Conservation (phyloP, 2,888 invertebrate species). For the Ceraclea dissimilis region DNA sequence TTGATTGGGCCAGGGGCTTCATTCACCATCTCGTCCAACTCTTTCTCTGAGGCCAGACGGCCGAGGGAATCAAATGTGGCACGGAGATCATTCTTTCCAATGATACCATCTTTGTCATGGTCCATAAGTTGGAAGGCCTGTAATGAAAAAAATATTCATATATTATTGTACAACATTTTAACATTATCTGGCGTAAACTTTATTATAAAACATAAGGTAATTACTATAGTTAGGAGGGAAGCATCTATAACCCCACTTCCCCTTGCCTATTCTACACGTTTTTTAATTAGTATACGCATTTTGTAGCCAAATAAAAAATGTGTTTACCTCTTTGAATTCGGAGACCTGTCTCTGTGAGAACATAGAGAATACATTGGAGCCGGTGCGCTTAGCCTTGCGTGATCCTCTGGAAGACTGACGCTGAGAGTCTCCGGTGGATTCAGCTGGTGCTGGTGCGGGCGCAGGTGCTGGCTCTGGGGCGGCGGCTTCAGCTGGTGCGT, state of each 20-base stretch:
- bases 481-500: constrained; percentile 53
- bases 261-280: no score
- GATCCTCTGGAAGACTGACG: constrained; percentile 78
- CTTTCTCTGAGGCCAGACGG: constrained; percentile 82
- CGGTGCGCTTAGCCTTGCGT: constrained; percentile 77
- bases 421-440: constrained; percentile 51
- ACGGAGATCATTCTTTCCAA: constrained; percentile 83
- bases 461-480: constrained; percentile 63
- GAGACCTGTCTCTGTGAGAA: constrained; percentile 94
- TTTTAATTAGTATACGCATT: no score
- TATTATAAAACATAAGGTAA: no score
- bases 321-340: constrained; percentile 82
- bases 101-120: constrained; percentile 89
- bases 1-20: constrained; percentile 89
- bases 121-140: constrained; percentile 95
- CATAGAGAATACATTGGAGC: constrained; percentile 95
- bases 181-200: no score
- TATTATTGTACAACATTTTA: neutral
- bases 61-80: constrained; percentile 89
- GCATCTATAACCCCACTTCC: no score
- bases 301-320: no score
- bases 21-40: constrained; percentile 80
- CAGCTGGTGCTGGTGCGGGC: constrained; percentile 55
- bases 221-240: no score
- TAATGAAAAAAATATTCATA: neutral